phyloP scores from a whole-genome alignment of 2,797 vertebrate species.

The Channallabes apus region DNA sequence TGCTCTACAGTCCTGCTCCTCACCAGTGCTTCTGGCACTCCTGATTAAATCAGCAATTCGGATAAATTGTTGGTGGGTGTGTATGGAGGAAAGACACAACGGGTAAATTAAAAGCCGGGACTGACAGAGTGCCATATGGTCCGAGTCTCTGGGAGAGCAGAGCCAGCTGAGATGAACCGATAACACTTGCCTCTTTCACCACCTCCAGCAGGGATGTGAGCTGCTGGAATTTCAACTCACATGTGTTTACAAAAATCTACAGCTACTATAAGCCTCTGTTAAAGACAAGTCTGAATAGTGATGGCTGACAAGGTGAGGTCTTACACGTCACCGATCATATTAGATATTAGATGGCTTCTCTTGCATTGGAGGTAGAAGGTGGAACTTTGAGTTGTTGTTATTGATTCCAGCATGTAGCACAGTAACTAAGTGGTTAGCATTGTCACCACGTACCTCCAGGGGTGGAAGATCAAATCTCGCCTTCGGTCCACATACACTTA shows the following conservation, averaged over 20 bases:
- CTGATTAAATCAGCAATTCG: slow-evolving; percentile 76
- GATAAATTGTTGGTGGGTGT: slow-evolving; percentile 70
- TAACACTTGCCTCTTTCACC: slow-evolving; percentile 77
- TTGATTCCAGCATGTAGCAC: too few species aligned
- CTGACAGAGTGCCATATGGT: slow-evolving; percentile 82
- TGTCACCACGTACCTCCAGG: too few species aligned
- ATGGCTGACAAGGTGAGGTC: not conserved
- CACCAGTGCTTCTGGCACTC: slow-evolving; percentile 58
- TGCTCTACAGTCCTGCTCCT: slow-evolving; percentile 43
- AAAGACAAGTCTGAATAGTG: not conserved
- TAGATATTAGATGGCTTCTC: not conserved
- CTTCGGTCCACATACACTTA: too few species aligned
- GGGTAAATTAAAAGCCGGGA: slow-evolving; percentile 81
- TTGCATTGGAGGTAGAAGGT: not conserved
- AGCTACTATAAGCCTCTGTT: not conserved
- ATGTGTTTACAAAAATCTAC: slow-evolving; percentile 48
- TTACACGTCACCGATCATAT: not conserved
- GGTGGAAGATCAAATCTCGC: too few species aligned
- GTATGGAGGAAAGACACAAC: slow-evolving; percentile 70
- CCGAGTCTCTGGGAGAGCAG: slow-evolving; percentile 67
- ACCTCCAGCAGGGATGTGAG: slow-evolving; percentile 56
- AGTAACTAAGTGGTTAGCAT: too few species aligned
- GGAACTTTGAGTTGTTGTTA: not conserved
- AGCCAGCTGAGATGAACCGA: slow-evolving; percentile 79
- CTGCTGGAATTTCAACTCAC: slow-evolving; percentile 71